Evolutionary conservation across 2,888 invertebrate species (phyloP).

Genomic region (Macropis europaea): DNA sequence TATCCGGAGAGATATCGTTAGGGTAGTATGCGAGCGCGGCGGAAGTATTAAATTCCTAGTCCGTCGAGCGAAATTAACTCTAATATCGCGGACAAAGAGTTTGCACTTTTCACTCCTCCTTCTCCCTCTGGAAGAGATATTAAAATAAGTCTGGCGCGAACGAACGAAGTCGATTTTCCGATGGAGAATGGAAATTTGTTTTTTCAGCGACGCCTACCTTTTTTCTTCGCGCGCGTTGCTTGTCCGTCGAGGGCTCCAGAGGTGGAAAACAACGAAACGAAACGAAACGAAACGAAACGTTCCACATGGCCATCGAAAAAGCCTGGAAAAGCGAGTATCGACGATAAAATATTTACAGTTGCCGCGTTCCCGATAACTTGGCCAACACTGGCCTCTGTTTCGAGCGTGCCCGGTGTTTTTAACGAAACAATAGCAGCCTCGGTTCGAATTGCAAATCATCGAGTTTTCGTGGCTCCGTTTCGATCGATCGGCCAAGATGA

Average conservation of each 20-base stretch:
- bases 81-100: conserved; percentile 10
- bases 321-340: too few relatives aligned
- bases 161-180: neutral
- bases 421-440: too few relatives aligned
- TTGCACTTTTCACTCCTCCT: neutral
- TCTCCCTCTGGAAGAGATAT: neutral
- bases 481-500: too few relatives aligned
- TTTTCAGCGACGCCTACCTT: neutral
- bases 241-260: neutral
- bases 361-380: neutral
- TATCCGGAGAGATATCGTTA: conserved; percentile 39
- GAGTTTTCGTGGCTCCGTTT: too few relatives aligned
- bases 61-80: conserved; percentile 30
- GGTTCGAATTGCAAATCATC: too few relatives aligned
- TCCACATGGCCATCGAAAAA: too few relatives aligned
- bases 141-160: neutral
- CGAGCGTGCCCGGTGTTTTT: too few relatives aligned
- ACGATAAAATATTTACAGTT: conserved; percentile 3
- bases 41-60: conserved; percentile 56
- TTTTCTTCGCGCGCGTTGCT: too few relatives aligned
- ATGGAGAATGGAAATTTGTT: too few relatives aligned
- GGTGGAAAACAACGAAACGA: neutral
- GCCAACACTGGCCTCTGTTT: neutral
- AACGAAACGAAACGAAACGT: neutral
- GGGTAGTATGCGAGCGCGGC: conserved; percentile 38